Percentiles rank a stretch among this genome's conserved stretches.
Evolutionary conservation across 2,888 invertebrate genomes (phyloP).

Genomic region (Candidula unifasciata): DNA sequence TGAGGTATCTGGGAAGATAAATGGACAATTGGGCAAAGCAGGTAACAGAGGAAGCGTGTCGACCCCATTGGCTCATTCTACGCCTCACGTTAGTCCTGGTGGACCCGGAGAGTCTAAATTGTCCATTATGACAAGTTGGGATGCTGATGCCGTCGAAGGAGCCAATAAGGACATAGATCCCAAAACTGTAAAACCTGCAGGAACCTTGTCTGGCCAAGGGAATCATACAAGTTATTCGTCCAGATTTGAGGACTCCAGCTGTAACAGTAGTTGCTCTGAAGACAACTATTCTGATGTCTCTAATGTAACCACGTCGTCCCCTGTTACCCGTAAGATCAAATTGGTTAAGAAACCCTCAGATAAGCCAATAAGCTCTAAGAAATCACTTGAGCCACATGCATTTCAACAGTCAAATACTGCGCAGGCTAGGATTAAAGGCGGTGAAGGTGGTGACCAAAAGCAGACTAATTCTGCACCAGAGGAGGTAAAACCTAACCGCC

Average conservation of each 20-base stretch:
- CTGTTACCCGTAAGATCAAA: conserved; percentile 14
- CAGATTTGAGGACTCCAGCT: conserved; percentile 22
- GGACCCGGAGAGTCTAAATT: conserved; percentile 19
- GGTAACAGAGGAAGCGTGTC: conserved; percentile 9
- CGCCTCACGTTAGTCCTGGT: conserved; percentile 46
- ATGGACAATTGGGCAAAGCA: neutral
- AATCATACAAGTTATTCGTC: neutral
- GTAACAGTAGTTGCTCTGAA: conserved; percentile 42
- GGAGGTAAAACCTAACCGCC: neutral
- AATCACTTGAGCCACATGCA: neutral
- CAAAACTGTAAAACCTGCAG: neutral
- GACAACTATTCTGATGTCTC: conserved; percentile 44
- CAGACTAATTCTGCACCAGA: neutral
- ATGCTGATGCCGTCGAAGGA: conserved; percentile 29
- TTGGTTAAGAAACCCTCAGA: conserved; percentile 27
- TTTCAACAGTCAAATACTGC: neutral
- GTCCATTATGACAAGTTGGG: conserved; percentile 29
- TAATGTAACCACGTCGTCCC: conserved; percentile 15
- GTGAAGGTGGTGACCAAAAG: neutral
- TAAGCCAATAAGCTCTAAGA: neutral
- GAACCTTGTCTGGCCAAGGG: conserved; percentile 4
- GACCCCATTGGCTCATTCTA: conserved; percentile 47
- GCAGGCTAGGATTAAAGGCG: neutral
- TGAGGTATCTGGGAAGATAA: neutral
- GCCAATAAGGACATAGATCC: neutral